Evolutionary conservation across 2,888 invertebrate genomes (phyloP).

Genomic region (Taenaris catops): DNA sequence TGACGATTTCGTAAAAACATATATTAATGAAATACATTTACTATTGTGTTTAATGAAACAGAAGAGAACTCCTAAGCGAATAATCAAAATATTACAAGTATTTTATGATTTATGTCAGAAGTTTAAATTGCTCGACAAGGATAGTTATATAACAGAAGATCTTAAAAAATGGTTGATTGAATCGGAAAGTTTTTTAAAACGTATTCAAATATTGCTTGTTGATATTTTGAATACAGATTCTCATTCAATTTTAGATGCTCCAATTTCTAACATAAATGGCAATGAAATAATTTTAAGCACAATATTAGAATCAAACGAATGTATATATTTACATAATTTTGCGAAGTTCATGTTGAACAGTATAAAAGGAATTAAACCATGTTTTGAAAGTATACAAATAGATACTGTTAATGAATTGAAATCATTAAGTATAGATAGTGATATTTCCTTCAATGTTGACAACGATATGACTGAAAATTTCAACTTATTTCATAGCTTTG

Average conservation of each 20-base stretch:
- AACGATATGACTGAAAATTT: constrained; percentile 31
- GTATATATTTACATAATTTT: constrained; percentile 25
- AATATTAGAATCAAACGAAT: constrained; percentile 17
- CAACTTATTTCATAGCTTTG: constrained; percentile 32
- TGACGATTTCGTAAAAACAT: constrained; percentile 52
- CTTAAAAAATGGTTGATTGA: constrained; percentile 36
- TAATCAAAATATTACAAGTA: constrained; percentile 58
- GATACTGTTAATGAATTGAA: constrained; percentile 19
- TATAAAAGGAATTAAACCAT: constrained; percentile 29
- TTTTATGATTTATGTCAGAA: constrained; percentile 41
- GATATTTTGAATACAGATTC: constrained; percentile 47
- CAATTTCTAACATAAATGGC: constrained; percentile 26
- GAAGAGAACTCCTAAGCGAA: constrained; percentile 46
- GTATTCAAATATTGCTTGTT: constrained; percentile 38
- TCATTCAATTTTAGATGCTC: constrained; percentile 39
- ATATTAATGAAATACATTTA: constrained; percentile 52
- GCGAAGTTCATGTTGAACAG: constrained; percentile 25
- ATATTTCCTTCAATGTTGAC: constrained; percentile 22
- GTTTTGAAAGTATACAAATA: constrained; percentile 23
- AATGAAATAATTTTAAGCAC: constrained; percentile 5
- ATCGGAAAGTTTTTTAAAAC: constrained; percentile 42
- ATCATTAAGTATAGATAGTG: too few species aligned
- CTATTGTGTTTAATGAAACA: constrained; percentile 47
- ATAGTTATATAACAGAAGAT: constrained; percentile 37
- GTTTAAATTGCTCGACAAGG: constrained; percentile 31